Conservation (phyloP, 1,140 invertebrate genomes). For the Ceratosolen solmsi region DNA sequence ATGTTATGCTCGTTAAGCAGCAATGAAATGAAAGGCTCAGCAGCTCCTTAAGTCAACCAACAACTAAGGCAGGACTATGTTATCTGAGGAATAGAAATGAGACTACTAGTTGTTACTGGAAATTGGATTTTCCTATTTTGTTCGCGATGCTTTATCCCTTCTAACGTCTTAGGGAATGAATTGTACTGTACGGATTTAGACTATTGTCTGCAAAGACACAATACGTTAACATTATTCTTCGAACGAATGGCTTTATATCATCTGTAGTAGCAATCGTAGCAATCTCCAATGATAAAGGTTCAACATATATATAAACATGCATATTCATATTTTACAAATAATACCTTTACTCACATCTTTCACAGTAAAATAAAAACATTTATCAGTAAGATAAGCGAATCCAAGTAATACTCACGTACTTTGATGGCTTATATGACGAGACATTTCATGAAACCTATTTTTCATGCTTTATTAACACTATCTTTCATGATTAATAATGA, state of each 20-base stretch:
- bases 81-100: not conserved
- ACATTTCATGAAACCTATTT: too few relatives aligned
- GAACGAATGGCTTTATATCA: too few relatives aligned
- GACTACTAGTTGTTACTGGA: not conserved
- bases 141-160: not conserved
- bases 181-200: not conserved
- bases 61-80: not conserved
- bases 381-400: too few relatives aligned
- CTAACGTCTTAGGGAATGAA: not conserved
- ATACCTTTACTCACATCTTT: not conserved
- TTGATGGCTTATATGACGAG: too few relatives aligned
- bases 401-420: too few relatives aligned
- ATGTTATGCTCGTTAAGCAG: not conserved
- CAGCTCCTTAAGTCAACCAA: not conserved
- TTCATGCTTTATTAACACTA: too few relatives aligned
- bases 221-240: conserved; percentile 25
- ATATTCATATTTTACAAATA: not conserved
- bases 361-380: not conserved
- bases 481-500: too few relatives aligned
- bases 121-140: conserved; percentile 21
- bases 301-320: not conserved
- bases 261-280: not conserved
- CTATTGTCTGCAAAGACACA: not conserved
- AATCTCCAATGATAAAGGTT: not conserved
- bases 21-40: conserved; percentile 30